phyloP scores from a whole-genome alignment of 2,797 vertebrate genomes.

The Falco berigora region DNA sequence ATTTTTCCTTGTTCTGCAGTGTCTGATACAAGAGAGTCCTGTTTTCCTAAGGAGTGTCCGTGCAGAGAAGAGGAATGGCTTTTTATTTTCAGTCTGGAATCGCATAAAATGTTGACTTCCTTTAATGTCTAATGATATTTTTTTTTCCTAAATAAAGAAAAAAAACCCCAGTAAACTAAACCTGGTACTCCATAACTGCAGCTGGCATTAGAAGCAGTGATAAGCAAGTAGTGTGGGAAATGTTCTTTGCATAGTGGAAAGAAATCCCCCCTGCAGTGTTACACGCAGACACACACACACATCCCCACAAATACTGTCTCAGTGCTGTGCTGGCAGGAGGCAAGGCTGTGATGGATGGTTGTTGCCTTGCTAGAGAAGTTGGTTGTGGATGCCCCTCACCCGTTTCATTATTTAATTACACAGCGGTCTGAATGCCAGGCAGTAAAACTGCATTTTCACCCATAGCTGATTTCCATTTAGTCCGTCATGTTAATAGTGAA shows the following conservation, averaged over 20 bases:
- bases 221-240: neutral
- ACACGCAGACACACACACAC: neutral
- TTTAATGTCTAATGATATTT: neutral
- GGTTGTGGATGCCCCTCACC: neutral
- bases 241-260: neutral
- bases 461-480: constrained; percentile 77
- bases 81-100: neutral
- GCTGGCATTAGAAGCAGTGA: neutral
- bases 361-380: neutral
- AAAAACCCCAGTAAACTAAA: neutral
- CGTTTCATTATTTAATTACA: constrained; percentile 63
- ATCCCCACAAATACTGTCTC: neutral
- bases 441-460: constrained; percentile 69
- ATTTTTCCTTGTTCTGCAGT: neutral
- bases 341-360: constrained; percentile 40
- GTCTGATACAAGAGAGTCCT: neutral
- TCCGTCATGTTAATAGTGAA: constrained; percentile 82
- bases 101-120: neutral
- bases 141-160: neutral
- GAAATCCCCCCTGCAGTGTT: neutral
- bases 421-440: constrained; percentile 5
- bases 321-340: neutral
- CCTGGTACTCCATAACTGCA: neutral
- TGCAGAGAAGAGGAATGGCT: neutral
- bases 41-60: neutral